Conservation (phyloP, 2,113 vertebrate species). For the Channa maculata region DNA sequence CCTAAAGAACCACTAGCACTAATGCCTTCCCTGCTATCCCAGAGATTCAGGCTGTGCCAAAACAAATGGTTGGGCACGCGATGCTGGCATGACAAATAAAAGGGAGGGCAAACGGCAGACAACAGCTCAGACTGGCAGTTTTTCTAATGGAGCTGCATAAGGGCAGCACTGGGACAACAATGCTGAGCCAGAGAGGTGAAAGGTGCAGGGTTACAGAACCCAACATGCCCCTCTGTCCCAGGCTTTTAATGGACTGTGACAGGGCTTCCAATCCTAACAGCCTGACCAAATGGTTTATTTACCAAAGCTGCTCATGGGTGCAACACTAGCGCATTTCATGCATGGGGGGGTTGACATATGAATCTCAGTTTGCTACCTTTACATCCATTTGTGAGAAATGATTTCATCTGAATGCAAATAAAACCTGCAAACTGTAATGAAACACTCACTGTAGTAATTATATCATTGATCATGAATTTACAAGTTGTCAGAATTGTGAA, state of each 20-base stretch:
- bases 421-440: slow-evolving; percentile 6
- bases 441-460: slow-evolving; percentile 9
- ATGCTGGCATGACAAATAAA: slow-evolving; percentile 63
- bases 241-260: slow-evolving; percentile 79
- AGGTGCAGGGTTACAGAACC: slow-evolving; percentile 48
- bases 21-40: slow-evolving; percentile 65
- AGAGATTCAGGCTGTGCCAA: slow-evolving; percentile 72
- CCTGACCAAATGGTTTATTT: slow-evolving; percentile 79
- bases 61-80: slow-evolving; percentile 70
- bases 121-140: slow-evolving; percentile 38
- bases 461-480: slow-evolving; percentile 42
- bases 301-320: slow-evolving; percentile 64
- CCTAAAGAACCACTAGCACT: slow-evolving; percentile 66
- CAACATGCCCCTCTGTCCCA: slow-evolving; percentile 58
- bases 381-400: slow-evolving; percentile 32
- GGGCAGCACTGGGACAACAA: slow-evolving; percentile 24
- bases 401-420: slow-evolving; percentile 40
- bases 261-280: slow-evolving; percentile 71
- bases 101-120: slow-evolving; percentile 52
- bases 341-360: slow-evolving; percentile 55
- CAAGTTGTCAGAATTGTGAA: slow-evolving; percentile 34
- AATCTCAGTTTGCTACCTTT: slow-evolving; percentile 62
- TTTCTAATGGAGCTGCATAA: slow-evolving; percentile 31
- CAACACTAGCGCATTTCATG: slow-evolving; percentile 57
- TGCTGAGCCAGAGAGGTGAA: slow-evolving; percentile 44